These are phyloP conservation scores for Rhinolophus ferrumequinum DNA, from an alignment of 2,113 vertebrate species.

Conservation along the genomic window DNA sequence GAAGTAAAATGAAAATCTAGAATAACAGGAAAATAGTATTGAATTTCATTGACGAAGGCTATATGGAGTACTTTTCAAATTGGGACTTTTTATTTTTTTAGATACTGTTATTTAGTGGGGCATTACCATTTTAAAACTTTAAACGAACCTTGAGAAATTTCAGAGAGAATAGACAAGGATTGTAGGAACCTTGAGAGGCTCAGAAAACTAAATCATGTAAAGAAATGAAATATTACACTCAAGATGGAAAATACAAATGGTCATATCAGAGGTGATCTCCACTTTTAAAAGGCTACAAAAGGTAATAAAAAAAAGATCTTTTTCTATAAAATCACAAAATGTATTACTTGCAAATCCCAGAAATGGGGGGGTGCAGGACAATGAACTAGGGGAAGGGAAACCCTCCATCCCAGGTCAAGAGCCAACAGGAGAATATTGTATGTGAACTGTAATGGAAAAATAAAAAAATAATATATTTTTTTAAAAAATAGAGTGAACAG, in stretches of 20 bases:
- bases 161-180: neutral
- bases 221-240: neutral
- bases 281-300: neutral
- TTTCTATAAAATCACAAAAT: neutral
- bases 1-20: neutral
- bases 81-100: neutral
- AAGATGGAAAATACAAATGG: neutral
- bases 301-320: neutral
- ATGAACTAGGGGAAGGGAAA: neutral
- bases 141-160: slow-evolving; percentile 4
- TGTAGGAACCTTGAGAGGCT: neutral
- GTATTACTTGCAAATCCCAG: neutral
- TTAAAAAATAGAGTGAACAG: neutral
- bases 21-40: neutral
- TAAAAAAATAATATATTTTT: too few species aligned
- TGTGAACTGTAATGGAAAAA: too few species aligned
- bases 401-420: neutral
- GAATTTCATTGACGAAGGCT: neutral
- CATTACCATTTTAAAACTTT: neutral
- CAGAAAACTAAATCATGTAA: neutral
- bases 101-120: neutral
- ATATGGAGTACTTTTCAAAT: neutral
- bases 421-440: neutral
- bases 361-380: accelerated
- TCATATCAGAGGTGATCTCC: neutral